Percentiles rank a stretch among this genome's conserved stretches.
phyloP scores from a whole-genome alignment of 2,113 vertebrate genomes.

The Cacatua alba region DNA sequence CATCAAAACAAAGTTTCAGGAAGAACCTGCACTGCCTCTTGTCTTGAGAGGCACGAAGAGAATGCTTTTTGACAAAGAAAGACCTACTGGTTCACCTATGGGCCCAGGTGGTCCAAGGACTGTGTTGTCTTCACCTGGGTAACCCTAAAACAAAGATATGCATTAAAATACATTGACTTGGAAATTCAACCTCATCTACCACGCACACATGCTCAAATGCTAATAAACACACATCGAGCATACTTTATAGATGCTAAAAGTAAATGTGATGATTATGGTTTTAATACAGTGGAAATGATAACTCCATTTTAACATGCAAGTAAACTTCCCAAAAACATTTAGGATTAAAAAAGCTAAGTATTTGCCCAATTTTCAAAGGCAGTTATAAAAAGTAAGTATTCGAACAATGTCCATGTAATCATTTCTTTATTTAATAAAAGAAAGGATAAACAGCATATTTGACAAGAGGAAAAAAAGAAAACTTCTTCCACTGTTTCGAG shows the following conservation, averaged over 20 bases:
- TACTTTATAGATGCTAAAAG: not conserved
- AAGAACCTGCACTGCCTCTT: not conserved
- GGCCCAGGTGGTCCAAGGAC: constrained; percentile 88
- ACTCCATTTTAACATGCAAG: not conserved
- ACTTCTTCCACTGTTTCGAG: not conserved
- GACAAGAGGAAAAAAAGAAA: not conserved
- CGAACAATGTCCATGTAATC: not conserved
- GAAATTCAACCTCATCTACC: not conserved
- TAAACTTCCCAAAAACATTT: not conserved
- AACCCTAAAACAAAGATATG: constrained; percentile 83
- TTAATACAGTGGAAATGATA: not conserved
- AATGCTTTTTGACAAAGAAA: constrained; percentile 83
- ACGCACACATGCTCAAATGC: not conserved
- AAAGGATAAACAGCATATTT: not conserved
- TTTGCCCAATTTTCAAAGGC: not conserved
- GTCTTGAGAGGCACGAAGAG: constrained; percentile 21
- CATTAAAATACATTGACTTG: not conserved
- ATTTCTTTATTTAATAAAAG: not conserved
- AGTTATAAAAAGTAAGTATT: not conserved
- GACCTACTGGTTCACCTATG: constrained; percentile 99
- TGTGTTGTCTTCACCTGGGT: constrained; percentile 89
- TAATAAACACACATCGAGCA: not conserved
- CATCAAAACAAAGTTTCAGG: not conserved
- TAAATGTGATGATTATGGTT: not conserved
- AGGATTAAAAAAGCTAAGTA: not conserved